Evolutionary conservation across 2,888 invertebrate genomes (phyloP).

Genomic region (Melipona beecheii): DNA sequence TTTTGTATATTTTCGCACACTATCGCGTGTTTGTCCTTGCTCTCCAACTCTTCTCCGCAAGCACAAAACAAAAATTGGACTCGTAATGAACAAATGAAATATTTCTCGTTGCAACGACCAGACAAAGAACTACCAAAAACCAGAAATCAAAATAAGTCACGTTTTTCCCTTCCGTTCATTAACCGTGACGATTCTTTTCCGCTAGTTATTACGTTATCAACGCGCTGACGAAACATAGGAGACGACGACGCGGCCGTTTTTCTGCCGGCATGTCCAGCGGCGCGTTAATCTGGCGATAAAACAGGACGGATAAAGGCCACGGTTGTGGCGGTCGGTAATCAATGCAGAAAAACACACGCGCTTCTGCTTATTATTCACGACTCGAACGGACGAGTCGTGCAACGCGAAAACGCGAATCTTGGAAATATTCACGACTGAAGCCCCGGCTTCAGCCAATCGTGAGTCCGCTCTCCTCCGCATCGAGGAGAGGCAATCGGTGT

Average conservation of each 20-base stretch:
- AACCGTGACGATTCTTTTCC: background rate
- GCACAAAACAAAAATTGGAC: too few species aligned
- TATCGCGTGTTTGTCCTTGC: too few species aligned
- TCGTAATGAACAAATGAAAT: background rate
- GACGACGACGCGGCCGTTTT: background rate
- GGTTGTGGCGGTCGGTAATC: slow-evolving; percentile 20
- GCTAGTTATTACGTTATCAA: slow-evolving; percentile 10
- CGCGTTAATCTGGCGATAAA: slow-evolving; percentile 34
- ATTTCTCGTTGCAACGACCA: background rate
- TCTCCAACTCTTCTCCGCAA: too few species aligned
- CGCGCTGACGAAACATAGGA: background rate
- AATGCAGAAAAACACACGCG: slow-evolving; percentile 6
- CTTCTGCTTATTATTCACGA: slow-evolving; percentile 19
- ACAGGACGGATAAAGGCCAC: slow-evolving; percentile 13
- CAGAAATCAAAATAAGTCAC: too few species aligned
- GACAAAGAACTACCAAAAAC: background rate
- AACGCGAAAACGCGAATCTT: slow-evolving; percentile 9
- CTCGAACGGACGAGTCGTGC: background rate
- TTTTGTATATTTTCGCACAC: too few species aligned
- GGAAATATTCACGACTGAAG: slow-evolving; percentile 26
- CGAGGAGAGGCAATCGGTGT: background rate
- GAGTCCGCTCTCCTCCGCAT: background rate
- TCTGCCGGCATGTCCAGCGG: slow-evolving; percentile 1
- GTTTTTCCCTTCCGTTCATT: background rate
- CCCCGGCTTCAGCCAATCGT: slow-evolving; percentile 25